These are phyloP conservation scores for Poecilia velifera DNA, from an alignment of 2,797 vertebrate species.

Conservation along the genomic window DNA sequence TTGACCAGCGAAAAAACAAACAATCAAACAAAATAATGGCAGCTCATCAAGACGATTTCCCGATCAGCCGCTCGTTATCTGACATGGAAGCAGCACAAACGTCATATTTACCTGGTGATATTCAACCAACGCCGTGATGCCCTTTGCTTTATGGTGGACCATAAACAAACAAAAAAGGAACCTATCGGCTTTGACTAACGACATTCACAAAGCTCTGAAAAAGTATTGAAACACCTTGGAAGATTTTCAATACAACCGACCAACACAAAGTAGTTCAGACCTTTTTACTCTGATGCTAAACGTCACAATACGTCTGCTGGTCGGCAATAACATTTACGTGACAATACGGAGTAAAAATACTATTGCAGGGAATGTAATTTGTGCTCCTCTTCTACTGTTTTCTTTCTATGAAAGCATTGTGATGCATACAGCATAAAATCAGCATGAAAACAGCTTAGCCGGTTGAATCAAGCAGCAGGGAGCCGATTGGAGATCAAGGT, in stretches of 20 bases:
- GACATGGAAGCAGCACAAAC: not conserved
- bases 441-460: not conserved
- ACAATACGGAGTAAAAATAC: not conserved
- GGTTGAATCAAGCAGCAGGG: conserved; percentile 10
- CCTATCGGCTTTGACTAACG: too few relatives aligned
- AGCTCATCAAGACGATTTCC: not conserved
- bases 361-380: not conserved
- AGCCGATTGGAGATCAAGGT: conserved; percentile 24
- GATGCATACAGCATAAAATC: not conserved
- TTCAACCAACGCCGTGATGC: not conserved
- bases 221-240: not conserved
- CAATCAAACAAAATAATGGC: too few relatives aligned
- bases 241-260: not conserved
- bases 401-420: not conserved
- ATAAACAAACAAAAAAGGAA: not conserved
- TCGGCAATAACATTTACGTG: not conserved
- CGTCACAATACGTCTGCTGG: not conserved
- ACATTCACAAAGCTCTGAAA: not conserved
- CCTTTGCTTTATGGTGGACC: not conserved
- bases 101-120: not conserved
- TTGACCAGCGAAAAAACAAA: not conserved
- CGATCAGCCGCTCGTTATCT: not conserved
- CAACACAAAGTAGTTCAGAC: not conserved
- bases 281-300: not conserved
- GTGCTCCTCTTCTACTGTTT: not conserved